A percentile compares a stretch with the other conserved stretches of the same genome.
Conservation (phyloP, 2,113 vertebrate genomes). For the Cromileptes altivelis region DNA sequence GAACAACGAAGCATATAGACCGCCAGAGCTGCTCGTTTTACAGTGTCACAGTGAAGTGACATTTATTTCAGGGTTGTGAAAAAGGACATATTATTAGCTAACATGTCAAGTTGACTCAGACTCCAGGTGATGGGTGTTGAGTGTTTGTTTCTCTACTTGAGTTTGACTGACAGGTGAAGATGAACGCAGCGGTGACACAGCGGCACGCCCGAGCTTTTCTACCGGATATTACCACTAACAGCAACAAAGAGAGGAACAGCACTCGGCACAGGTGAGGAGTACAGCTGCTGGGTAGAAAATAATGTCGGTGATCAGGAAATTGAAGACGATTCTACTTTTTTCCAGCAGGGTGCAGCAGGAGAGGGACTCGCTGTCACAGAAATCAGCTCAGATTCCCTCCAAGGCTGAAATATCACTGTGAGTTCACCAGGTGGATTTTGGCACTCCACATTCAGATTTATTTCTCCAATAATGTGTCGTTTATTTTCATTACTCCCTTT, state of each 20-base stretch:
- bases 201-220: neutral
- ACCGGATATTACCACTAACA: neutral
- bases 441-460: neutral
- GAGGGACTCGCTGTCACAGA: accelerated
- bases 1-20: too few species aligned
- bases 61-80: too few species aligned
- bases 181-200: neutral
- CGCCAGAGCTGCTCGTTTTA: too few species aligned
- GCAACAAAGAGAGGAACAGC: neutral
- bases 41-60: too few species aligned
- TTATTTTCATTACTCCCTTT: too few species aligned
- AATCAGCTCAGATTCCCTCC: neutral
- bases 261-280: constrained; percentile 7
- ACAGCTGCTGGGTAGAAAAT: too few species aligned
- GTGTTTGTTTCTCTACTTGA: neutral
- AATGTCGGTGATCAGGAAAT: neutral
- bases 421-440: constrained; percentile 30
- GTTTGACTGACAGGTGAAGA: constrained; percentile 9
- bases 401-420: constrained; percentile 40
- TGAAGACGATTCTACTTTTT: too few species aligned
- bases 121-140: neutral
- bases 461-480: neutral
- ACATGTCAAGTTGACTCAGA: too few species aligned
- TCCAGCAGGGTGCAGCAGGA: neutral
- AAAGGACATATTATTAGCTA: too few species aligned